Evolutionary conservation across 1,140 invertebrate species (phyloP).

Genomic region (Micrasema minimum): DNA sequence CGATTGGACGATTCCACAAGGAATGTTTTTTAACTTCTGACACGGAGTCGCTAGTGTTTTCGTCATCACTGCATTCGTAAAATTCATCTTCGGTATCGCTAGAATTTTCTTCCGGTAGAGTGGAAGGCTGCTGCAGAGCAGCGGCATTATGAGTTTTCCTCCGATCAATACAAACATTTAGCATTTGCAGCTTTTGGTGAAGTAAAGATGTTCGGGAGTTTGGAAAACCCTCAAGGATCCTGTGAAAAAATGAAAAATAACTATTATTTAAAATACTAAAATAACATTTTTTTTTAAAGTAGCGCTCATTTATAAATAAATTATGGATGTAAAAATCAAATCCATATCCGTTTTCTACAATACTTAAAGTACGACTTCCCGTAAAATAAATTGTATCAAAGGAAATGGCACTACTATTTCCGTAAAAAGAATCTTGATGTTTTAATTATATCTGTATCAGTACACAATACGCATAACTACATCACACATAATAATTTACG

Average conservation of each 20-base stretch:
- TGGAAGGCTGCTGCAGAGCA: slow-evolving; percentile 48
- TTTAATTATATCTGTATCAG: too few relatives aligned
- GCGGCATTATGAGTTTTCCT: slow-evolving; percentile 70
- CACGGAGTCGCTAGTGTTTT: slow-evolving; percentile 63
- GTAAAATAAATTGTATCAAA: too few relatives aligned
- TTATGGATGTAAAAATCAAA: background rate
- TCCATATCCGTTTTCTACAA: too few relatives aligned
- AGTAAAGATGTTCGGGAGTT: slow-evolving; percentile 90
- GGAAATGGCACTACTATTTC: too few relatives aligned
- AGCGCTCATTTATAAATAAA: too few relatives aligned
- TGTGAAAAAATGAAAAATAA: slow-evolving; percentile 68
- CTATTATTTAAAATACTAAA: slow-evolving; percentile 51
- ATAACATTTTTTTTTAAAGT: background rate
- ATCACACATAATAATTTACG: too few relatives aligned
- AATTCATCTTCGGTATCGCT: slow-evolving; percentile 84
- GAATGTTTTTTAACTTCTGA: slow-evolving; percentile 62
- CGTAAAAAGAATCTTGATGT: too few relatives aligned
- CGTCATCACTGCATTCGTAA: slow-evolving; percentile 82
- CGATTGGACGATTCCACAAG: slow-evolving; percentile 77
- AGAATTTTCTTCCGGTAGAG: slow-evolving; percentile 55
- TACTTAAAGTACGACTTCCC: too few relatives aligned
- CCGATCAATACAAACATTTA: slow-evolving; percentile 94
- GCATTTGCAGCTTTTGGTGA: slow-evolving; percentile 95
- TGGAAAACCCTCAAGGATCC: slow-evolving; percentile 80
- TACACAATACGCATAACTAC: too few relatives aligned